Percentiles rank a stretch among this genome's conserved stretches.
Conservation (phyloP, 2,888 invertebrate species). For the Heliconius sara region DNA sequence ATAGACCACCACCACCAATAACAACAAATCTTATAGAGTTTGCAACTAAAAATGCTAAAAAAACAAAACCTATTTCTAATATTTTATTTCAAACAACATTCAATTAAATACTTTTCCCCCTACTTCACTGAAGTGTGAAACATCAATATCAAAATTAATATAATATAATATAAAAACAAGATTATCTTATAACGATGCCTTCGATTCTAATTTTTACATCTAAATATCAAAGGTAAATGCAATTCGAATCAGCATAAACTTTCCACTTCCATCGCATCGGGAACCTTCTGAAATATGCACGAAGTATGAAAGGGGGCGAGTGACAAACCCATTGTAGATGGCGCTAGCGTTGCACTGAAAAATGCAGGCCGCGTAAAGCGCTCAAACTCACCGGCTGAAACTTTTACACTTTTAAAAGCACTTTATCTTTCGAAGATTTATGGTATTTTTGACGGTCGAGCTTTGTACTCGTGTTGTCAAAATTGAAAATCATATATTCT, state of each 20-base stretch:
- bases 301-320: constrained; percentile 40
- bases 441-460: constrained; percentile 55
- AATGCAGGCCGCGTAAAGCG: constrained; percentile 38
- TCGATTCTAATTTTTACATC: background rate
- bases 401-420: constrained; percentile 56
- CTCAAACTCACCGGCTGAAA: constrained; percentile 52
- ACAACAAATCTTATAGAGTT: too few species aligned
- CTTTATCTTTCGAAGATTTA: constrained; percentile 63
- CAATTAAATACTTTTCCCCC: too few species aligned
- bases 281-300: constrained; percentile 42
- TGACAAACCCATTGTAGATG: constrained; percentile 45
- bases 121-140: too few species aligned
- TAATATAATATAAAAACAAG: background rate
- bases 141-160: too few species aligned
- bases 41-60: background rate
- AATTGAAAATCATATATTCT: constrained; percentile 10
- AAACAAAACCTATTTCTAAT: background rate
- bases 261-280: constrained; percentile 38
- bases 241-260: constrained; percentile 34
- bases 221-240: constrained; percentile 22
- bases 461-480: constrained; percentile 39
- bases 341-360: constrained; percentile 35
- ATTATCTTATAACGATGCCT: background rate
- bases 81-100: background rate
- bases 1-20: too few species aligned